A percentile compares a stretch with the other conserved stretches of the same genome.
Evolutionary conservation across 1,140 invertebrate genomes (phyloP).

Genomic region (Pteromalus puparum): DNA sequence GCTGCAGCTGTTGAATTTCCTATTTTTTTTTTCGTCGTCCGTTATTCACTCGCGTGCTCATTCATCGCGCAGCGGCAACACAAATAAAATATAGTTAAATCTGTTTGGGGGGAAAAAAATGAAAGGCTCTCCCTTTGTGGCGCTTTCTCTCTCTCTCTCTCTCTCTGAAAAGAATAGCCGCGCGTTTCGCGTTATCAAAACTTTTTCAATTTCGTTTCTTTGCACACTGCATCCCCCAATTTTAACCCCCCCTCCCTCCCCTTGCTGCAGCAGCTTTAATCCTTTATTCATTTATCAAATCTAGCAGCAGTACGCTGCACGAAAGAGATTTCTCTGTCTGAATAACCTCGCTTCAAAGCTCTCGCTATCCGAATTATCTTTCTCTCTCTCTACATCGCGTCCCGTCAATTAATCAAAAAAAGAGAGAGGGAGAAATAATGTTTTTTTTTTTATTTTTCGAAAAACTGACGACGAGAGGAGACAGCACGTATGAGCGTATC

Average conservation of each 20-base stretch:
- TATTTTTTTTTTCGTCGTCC: background rate
- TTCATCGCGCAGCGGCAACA: background rate
- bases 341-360: conserved; percentile 30
- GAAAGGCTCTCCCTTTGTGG: background rate
- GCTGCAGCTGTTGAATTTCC: background rate
- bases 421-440: background rate
- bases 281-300: conserved; percentile 42
- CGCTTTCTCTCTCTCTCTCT: no score
- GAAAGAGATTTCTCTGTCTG: background rate
- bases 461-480: background rate
- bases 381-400: background rate
- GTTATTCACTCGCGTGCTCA: background rate
- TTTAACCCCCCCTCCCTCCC: background rate
- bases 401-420: conserved; percentile 7
- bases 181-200: background rate
- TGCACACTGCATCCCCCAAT: background rate
- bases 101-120: conserved; percentile 1
- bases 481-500: background rate
- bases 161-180: background rate
- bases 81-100: background rate
- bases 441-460: background rate
- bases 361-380: conserved; percentile 17
- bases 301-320: background rate
- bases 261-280: conserved; percentile 14
- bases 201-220: conserved; percentile 41